Conservation (phyloP, 1,140 invertebrate genomes). For the Teleopsis dalmanni region DNA sequence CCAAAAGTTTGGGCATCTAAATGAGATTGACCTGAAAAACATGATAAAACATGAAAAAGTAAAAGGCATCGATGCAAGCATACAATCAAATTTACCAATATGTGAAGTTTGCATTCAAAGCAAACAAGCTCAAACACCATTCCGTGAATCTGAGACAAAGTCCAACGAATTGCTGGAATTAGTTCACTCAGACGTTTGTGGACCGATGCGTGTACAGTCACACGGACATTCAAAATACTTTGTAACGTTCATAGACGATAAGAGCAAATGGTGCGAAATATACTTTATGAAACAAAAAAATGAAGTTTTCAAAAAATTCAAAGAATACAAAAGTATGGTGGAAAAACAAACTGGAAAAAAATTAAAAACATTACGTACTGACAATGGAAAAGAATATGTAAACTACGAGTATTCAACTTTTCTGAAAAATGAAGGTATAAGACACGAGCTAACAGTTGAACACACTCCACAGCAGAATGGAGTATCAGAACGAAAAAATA, state of each 20-base stretch:
- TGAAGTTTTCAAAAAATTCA: conserved; percentile 2
- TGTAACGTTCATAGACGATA: conserved; percentile 19
- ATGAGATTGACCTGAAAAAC: neutral
- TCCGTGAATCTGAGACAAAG: neutral
- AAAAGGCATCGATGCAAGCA: neutral
- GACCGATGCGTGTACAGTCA: conserved; percentile 23
- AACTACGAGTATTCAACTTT: conserved; percentile 22
- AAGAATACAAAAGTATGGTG: neutral
- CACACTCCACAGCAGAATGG: conserved; percentile 45
- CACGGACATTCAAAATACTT: conserved; percentile 27
- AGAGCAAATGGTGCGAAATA: conserved; percentile 3
- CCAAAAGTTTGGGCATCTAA: no score
- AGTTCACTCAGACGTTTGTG: conserved; percentile 30
- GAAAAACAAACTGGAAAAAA: conserved; percentile 24
- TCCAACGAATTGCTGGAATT: conserved; percentile 15
- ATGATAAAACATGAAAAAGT: conserved; percentile 1
- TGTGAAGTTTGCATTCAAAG: conserved; percentile 13
- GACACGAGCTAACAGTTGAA: conserved; percentile 32
- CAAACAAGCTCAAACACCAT: conserved; percentile 7
- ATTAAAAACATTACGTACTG: conserved; percentile 31
- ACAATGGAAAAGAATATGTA: conserved; percentile 43
- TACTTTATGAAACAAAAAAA: conserved; percentile 6
- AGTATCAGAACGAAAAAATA: conserved; percentile 26
- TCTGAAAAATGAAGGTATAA: conserved; percentile 26
- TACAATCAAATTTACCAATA: neutral